Evolutionary conservation across 1,140 invertebrate species (phyloP).

Genomic region (Meloidogyne floridensis): DNA sequence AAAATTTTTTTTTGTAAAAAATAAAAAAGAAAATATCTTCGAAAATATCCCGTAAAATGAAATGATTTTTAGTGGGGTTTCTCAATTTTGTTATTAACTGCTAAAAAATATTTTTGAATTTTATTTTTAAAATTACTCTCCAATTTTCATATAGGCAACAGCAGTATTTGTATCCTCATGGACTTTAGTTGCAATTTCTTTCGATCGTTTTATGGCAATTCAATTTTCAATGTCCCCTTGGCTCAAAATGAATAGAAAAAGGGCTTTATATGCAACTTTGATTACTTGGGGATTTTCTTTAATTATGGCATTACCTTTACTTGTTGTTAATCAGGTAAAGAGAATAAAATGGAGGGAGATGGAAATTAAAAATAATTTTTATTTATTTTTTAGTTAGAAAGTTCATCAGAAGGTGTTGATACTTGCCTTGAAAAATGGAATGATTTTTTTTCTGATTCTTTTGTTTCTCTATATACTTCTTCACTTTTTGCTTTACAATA

Average conservation of each 20-base stretch:
- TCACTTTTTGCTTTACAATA: slow-evolving; percentile 59
- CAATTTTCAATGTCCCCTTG: slow-evolving; percentile 60
- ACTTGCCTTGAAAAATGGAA: slow-evolving; percentile 63
- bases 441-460: slow-evolving; percentile 36
- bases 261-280: slow-evolving; percentile 55
- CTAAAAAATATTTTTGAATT: no score
- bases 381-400: slow-evolving; percentile 2
- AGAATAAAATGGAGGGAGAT: background rate
- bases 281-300: slow-evolving; percentile 62
- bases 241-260: slow-evolving; percentile 49
- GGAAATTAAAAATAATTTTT: background rate
- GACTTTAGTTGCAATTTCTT: slow-evolving; percentile 64
- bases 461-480: slow-evolving; percentile 54
- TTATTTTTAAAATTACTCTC: no score
- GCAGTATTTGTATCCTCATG: slow-evolving; percentile 63
- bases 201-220: slow-evolving; percentile 57
- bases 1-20: background rate
- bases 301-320: slow-evolving; percentile 61
- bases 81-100: no score
- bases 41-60: no score
- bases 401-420: slow-evolving; percentile 39
- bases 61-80: no score
- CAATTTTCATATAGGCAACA: slow-evolving; percentile 45
- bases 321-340: slow-evolving; percentile 60
- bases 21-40: no score